Evolutionary conservation across 2,888 invertebrate species (phyloP).

Genomic region (Mythimna loreyi): DNA sequence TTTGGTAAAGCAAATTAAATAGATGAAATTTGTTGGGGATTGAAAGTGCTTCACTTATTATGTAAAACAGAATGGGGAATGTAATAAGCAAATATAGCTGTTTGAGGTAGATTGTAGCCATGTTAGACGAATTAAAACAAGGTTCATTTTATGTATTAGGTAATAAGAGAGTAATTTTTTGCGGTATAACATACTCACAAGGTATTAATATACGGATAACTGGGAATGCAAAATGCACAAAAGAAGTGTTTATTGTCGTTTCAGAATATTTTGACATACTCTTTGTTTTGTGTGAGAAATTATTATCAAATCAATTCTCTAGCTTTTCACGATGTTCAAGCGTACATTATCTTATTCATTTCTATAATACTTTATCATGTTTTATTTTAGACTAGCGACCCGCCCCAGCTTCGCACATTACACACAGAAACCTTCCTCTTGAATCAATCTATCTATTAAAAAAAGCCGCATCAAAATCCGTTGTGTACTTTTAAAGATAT

Average conservation of each 20-base stretch:
- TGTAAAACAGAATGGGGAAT: slow-evolving; percentile 10
- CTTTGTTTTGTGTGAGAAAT: too few relatives aligned
- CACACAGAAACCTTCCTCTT: too few relatives aligned
- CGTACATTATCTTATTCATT: too few relatives aligned
- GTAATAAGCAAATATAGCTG: slow-evolving; percentile 9
- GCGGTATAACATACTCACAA: neutral
- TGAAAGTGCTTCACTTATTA: slow-evolving; percentile 13
- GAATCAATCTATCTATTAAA: too few relatives aligned
- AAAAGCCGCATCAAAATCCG: too few relatives aligned
- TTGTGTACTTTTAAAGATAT: too few relatives aligned
- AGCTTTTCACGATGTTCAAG: too few relatives aligned
- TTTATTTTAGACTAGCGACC: too few relatives aligned
- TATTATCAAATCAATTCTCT: too few relatives aligned
- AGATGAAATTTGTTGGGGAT: slow-evolving; percentile 19
- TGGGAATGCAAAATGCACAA: neutral
- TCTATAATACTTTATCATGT: too few relatives aligned
- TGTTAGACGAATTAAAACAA: slow-evolving; percentile 10
- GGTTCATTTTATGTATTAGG: neutral
- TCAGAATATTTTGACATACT: too few relatives aligned
- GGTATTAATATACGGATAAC: neutral
- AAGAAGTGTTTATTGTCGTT: neutral
- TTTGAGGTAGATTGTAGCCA: neutral
- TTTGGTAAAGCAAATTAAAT: slow-evolving; percentile 46
- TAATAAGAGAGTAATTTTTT: slow-evolving; percentile 1
- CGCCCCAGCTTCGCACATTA: too few relatives aligned